Base-by-base conservation (phyloP, 1,140 invertebrate species). In the Drosophila melanica region DNA sequence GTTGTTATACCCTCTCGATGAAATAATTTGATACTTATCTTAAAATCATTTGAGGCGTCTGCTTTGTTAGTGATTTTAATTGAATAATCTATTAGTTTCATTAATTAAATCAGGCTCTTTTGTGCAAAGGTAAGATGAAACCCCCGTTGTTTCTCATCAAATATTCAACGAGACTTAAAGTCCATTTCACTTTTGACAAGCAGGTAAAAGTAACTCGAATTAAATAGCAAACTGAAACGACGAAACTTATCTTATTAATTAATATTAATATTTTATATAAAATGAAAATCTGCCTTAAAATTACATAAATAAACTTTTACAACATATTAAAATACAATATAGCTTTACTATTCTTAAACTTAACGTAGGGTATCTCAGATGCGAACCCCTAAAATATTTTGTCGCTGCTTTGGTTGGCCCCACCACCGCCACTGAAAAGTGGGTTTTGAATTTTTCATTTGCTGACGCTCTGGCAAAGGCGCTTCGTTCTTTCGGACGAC, bases 391-490 rank as follows among this genome's bases (percentile, higher is more conserved):
- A 8, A 5, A 4, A 14, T 30, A 58, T 45, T 23, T 53, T 70
- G 37, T 45, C 39, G 33, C 39, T 39, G 44, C 30, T 57, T 67
- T 67, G 30, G 62, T 14, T 57, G 37, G 20, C 44, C 37, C 53
- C 65, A 67, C 35, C 27, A 7, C 47, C 35, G 1, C 23, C 37
- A 14, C 47, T 53, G 64, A 73, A 72, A 64, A 79, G 74, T 68
- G 59, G 68, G 68, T 30, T 73, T 77, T 79, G 77, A 72, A 79
- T 77, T 77, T 79, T 77, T 77, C 73, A 77, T 79, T 77, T 68
- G 70, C 63, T 53, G 37, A 23, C 42, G 68, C 67, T 62, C 23
- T 10, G 63, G 39, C 62, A 41, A 54, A 54, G 50, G 51, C 62
- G 55, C 63, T 76, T 63, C 42, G 48, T 55, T 35, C 59, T 16